These are phyloP conservation scores for Phaethornis superciliosus DNA, from an alignment of 2,113 vertebrate species.

Conservation along the genomic window DNA sequence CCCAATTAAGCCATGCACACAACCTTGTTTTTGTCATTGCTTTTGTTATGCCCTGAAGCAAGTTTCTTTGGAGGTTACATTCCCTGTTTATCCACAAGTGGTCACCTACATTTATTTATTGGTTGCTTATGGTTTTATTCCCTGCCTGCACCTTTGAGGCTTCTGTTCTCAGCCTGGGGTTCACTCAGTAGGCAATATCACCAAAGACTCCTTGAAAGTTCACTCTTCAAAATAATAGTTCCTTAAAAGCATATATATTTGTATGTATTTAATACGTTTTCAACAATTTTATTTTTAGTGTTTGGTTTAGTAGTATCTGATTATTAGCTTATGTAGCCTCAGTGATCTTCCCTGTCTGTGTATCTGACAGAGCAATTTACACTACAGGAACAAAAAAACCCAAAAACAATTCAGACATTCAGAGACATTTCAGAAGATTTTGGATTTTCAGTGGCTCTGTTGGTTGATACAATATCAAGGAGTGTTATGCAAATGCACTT, in stretches of 20 bases:
- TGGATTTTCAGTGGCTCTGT: background rate
- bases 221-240: background rate
- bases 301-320: background rate
- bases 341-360: background rate
- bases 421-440: background rate
- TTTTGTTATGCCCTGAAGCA: background rate
- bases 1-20: background rate
- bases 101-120: background rate
- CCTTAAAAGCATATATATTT: background rate
- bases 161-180: background rate
- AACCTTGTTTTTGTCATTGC: background rate
- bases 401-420: background rate
- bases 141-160: background rate
- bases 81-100: background rate
- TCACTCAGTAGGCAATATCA: background rate
- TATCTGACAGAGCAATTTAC: background rate
- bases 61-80: background rate
- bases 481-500: background rate
- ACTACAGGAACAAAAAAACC: too few relatives aligned
- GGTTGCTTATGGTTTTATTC: background rate
- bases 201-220: background rate
- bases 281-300: too few relatives aligned
- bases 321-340: background rate
- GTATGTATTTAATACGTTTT: background rate
- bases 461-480: background rate